Evolutionary conservation across 2,888 invertebrate genomes (phyloP).

Genomic region (Ctena decussata): DNA sequence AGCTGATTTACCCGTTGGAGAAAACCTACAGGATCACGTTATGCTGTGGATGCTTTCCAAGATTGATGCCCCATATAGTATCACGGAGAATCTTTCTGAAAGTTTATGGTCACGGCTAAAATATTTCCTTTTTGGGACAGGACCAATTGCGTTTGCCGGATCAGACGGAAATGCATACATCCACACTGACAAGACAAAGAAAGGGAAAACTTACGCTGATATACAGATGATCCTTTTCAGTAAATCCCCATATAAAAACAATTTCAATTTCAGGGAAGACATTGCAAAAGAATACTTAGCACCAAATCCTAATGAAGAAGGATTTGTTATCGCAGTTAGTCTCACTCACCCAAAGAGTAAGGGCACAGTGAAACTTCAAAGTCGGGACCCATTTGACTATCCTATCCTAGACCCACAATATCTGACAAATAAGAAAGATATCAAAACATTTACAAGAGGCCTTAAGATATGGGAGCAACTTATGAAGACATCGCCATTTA

Average conservation of each 20-base stretch:
- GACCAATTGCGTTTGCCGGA: neutral
- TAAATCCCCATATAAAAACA: neutral
- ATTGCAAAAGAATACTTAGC: neutral
- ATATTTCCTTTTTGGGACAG: neutral
- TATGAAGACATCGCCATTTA: constrained; percentile 39
- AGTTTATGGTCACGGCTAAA: neutral
- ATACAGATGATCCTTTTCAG: constrained; percentile 28
- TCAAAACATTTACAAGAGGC: constrained; percentile 38
- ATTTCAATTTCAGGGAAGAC: neutral
- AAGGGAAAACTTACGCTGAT: constrained; percentile 28
- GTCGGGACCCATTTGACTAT: constrained; percentile 92
- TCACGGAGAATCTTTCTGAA: neutral
- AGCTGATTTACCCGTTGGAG: constrained; percentile 81
- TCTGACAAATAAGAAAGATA: constrained; percentile 88
- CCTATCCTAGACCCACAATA: constrained; percentile 97
- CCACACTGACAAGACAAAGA: constrained; percentile 5
- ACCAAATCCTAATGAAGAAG: constrained; percentile 74
- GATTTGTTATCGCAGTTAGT: constrained; percentile 29
- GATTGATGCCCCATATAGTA: constrained; percentile 14
- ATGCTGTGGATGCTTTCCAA: constrained; percentile 16
- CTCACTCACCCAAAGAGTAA: constrained; percentile 90
- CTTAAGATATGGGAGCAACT: constrained; percentile 33
- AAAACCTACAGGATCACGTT: constrained; percentile 81
- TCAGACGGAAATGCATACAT: constrained; percentile 28
- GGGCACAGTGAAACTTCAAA: constrained; percentile 92